Conservation (phyloP, 2,797 vertebrate genomes). For the Tapirus indicus region DNA sequence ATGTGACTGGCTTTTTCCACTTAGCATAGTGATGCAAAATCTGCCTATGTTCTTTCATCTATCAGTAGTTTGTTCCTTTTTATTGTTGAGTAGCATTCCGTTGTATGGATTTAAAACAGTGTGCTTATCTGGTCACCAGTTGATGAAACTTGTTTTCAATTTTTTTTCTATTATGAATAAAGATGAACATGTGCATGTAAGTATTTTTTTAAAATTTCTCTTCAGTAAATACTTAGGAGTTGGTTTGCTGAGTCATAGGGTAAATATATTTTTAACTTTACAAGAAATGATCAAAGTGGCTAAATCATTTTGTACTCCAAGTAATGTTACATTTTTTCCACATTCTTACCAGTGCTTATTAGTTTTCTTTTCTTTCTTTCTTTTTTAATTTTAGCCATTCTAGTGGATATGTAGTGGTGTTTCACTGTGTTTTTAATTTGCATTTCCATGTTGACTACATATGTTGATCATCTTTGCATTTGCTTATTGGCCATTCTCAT, state of each 20-base stretch:
- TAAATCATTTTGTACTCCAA: conserved; percentile 6
- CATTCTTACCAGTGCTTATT: neutral
- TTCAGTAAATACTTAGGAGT: neutral
- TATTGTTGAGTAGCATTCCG: neutral
- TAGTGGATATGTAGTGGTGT: neutral
- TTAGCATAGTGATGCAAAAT: neutral
- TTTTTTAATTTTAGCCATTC: neutral
- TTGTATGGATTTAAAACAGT: neutral
- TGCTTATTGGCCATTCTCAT: neutral
- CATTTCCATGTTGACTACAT: neutral
- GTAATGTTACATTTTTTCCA: neutral
- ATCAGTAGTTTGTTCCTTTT: neutral
- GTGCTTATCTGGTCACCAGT: neutral
- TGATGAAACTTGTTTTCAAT: neutral
- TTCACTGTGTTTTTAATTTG: neutral
- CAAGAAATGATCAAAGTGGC: neutral
- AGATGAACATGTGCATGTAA: neutral
- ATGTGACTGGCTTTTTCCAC: neutral
- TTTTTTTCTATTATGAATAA: neutral
- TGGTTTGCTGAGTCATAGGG: neutral
- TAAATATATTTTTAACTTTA: conserved; percentile 36
- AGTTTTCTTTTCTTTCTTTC: neutral
- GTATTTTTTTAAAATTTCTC: neutral
- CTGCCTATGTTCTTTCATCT: neutral
- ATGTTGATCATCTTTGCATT: neutral